These are phyloP conservation scores for Dasypus novemcinctus DNA, from an alignment of 2,113 vertebrate genomes.

Conservation along the genomic window DNA sequence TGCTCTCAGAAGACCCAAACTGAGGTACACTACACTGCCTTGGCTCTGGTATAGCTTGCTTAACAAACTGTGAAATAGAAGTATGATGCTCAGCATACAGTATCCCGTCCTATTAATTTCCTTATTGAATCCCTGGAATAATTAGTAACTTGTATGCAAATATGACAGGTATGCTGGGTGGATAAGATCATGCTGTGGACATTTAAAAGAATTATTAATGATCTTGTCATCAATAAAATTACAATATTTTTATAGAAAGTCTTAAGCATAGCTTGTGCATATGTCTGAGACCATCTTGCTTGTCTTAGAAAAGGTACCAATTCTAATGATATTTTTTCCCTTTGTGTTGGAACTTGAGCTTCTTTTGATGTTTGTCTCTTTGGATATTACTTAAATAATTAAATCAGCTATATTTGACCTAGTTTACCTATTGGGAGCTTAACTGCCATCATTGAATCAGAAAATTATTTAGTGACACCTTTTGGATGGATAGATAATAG, in stretches of 20 bases:
- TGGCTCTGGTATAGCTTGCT: background rate
- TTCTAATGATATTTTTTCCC: slow-evolving; percentile 43
- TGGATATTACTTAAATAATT: slow-evolving; percentile 71
- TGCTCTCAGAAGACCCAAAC: background rate
- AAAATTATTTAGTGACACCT: slow-evolving; percentile 5
- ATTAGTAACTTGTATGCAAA: slow-evolving; percentile 49
- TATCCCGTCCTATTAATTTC: slow-evolving; percentile 23
- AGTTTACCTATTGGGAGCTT: slow-evolving; percentile 62
- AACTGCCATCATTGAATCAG: slow-evolving; percentile 36
- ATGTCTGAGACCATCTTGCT: slow-evolving; percentile 41
- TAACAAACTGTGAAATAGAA: background rate
- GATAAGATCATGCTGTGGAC: background rate
- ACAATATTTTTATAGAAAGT: slow-evolving; percentile 30
- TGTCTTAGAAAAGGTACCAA: slow-evolving; percentile 57
- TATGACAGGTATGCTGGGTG: background rate
- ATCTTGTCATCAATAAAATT: slow-evolving; percentile 43
- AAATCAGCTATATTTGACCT: slow-evolving; percentile 55
- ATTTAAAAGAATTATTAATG: slow-evolving; percentile 27
- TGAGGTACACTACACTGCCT: background rate
- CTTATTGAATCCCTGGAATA: slow-evolving; percentile 22
- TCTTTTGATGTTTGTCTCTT: slow-evolving; percentile 72
- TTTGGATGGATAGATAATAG: no score
- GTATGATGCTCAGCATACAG: background rate
- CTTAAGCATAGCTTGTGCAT: background rate
- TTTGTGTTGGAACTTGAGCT: slow-evolving; percentile 65